Conservation (phyloP, 1,140 invertebrate genomes). For the Hesperophylax magnus region DNA sequence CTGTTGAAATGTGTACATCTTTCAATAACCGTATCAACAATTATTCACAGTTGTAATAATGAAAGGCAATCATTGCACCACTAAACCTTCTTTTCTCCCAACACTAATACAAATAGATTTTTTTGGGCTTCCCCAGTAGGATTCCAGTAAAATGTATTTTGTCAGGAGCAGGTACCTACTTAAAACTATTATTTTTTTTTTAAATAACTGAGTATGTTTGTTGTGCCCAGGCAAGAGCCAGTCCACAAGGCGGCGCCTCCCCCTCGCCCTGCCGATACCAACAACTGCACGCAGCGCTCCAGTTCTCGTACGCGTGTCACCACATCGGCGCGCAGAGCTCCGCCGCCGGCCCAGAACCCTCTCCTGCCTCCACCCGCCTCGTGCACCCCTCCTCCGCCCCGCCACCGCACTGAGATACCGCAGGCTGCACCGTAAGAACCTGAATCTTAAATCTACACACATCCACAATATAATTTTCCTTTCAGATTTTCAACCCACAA, state of each 20-base stretch:
- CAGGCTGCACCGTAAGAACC: conserved; percentile 67
- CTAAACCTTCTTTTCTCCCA: too few relatives aligned
- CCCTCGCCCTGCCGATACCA: conserved; percentile 65
- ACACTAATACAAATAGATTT: too few relatives aligned
- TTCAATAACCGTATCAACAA: too few relatives aligned
- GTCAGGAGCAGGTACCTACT: too few relatives aligned
- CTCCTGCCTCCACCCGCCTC: not conserved
- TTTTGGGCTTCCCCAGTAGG: too few relatives aligned
- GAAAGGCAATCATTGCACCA: too few relatives aligned
- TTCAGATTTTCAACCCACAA: too few relatives aligned
- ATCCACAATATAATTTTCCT: too few relatives aligned
- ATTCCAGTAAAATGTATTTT: too few relatives aligned
- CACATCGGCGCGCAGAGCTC: conserved; percentile 72
- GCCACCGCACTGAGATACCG: conserved; percentile 69
- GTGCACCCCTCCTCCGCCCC: conserved; percentile 61
- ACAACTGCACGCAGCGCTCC: conserved; percentile 73
- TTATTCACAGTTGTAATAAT: too few relatives aligned
- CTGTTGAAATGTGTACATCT: too few relatives aligned
- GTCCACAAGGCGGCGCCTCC: conserved; percentile 65
- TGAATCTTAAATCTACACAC: not conserved
- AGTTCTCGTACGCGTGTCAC: conserved; percentile 77
- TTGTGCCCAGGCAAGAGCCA: conserved; percentile 64
- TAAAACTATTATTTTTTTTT: too few relatives aligned
- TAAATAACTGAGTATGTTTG: not conserved
- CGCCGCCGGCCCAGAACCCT: conserved; percentile 33